phyloP scores from a whole-genome alignment of 2,113 vertebrate species.

The Dromas ardeola region DNA sequence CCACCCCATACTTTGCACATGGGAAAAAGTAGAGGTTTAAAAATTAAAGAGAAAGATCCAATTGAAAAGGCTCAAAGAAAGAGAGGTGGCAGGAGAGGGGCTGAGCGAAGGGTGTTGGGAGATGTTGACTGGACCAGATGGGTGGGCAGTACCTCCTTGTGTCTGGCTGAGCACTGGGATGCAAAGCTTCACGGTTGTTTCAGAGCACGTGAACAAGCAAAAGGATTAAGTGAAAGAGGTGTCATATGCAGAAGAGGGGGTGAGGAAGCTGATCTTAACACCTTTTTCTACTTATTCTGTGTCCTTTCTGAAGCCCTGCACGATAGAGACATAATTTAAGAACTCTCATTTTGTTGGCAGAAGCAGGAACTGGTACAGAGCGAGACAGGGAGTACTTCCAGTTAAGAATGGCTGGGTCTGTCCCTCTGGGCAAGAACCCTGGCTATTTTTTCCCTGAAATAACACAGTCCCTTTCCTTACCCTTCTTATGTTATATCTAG shows the following conservation, averaged over 20 bases:
- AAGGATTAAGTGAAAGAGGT: background rate
- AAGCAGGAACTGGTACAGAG: background rate
- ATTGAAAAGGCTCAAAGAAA: background rate
- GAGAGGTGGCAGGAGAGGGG: background rate
- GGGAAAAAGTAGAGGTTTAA: background rate
- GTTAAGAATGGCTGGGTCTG: background rate
- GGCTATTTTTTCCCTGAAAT: background rate
- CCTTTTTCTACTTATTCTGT: background rate
- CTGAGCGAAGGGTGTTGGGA: background rate
- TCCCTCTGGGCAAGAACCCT: background rate
- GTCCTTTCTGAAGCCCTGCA: background rate
- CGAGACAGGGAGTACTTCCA: background rate
- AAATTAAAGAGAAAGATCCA: background rate
- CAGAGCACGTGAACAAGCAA: background rate
- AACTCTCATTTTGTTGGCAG: background rate
- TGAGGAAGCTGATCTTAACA: background rate
- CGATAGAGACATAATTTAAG: background rate
- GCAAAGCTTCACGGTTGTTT: background rate
- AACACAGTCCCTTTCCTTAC: background rate
- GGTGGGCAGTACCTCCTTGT: background rate
- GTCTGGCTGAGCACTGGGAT: background rate
- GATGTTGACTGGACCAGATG: background rate
- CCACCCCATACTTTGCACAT: background rate
- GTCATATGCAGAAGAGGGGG: background rate
- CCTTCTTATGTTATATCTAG: background rate